Percentiles rank a stretch among this genome's conserved stretches.
These are phyloP conservation scores for Origma solitaria DNA, from an alignment of 2,113 vertebrate genomes.

Conservation along the genomic window DNA sequence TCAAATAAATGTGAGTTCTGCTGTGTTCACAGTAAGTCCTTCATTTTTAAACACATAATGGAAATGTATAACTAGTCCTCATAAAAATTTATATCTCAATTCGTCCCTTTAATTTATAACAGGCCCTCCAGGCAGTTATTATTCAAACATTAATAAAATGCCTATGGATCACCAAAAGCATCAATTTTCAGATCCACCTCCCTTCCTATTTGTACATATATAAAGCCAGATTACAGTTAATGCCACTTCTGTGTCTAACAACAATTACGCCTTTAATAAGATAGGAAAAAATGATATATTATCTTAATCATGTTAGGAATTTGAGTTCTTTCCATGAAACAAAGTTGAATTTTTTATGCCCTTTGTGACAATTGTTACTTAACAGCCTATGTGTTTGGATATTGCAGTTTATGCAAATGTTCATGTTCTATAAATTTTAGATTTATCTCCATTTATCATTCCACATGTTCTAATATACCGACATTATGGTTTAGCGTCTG, in stretches of 20 bases:
- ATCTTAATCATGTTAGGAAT: conserved; percentile 80
- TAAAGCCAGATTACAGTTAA: conserved; percentile 80
- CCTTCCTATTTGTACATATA: conserved; percentile 85
- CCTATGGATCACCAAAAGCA: conserved; percentile 88
- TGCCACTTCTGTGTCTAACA: conserved; percentile 79
- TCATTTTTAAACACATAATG: conserved; percentile 95
- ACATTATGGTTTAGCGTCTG: conserved; percentile 57
- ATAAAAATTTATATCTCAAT: conserved; percentile 97
- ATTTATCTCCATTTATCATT: conserved; percentile 90
- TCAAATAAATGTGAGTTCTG: conserved; percentile 78
- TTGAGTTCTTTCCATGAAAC: conserved; percentile 71
- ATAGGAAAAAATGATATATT: conserved; percentile 82
- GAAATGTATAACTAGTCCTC: conserved; percentile 93
- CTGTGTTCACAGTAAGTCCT: conserved; percentile 82
- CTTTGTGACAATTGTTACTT: conserved; percentile 81
- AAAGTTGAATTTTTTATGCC: conserved; percentile 89
- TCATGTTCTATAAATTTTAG: conserved; percentile 96
- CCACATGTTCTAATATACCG: conserved; percentile 67
- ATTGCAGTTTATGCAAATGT: conserved; percentile 95
- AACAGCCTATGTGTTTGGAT: conserved; percentile 86
- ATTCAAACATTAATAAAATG: conserved; percentile 99
- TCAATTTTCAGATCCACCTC: conserved; percentile 79
- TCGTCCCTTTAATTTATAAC: conserved; percentile 93
- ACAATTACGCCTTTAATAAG: conserved; percentile 90
- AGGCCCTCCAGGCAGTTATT: conserved; percentile 93